A percentile compares a stretch with the other conserved stretches of the same genome.
Conservation (phyloP, 2,797 vertebrate genomes). For the Ceryle rudis region DNA sequence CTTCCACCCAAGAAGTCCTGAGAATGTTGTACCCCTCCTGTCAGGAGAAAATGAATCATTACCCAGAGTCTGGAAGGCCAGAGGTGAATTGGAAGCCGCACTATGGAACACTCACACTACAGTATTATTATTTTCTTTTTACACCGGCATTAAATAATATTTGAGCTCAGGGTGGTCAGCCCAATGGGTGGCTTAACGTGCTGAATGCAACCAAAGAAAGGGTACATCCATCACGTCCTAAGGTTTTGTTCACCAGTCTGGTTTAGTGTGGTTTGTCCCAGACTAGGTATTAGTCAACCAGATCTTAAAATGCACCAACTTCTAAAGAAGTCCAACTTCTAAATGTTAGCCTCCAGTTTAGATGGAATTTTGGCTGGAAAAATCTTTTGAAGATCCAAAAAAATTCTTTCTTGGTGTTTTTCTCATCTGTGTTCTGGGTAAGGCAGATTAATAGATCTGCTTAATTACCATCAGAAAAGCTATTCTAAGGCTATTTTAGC, state of each 20-base stretch:
- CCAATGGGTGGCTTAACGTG: constrained; percentile 45
- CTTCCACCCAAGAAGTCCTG: constrained; percentile 80
- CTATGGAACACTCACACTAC: constrained; percentile 72
- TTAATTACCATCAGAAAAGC: not conserved
- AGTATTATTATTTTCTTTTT: constrained; percentile 76
- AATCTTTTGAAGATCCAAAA: not conserved
- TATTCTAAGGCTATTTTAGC: not conserved
- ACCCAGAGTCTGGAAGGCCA: constrained; percentile 73
- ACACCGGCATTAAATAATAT: constrained; percentile 65
- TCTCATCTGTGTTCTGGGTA: not conserved
- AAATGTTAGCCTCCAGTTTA: not conserved
- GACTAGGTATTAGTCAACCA: not conserved
- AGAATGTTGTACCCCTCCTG: constrained; percentile 68
- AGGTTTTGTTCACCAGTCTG: not conserved
- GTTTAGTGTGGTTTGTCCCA: not conserved
- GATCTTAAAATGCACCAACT: not conserved
- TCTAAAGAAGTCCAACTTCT: not conserved
- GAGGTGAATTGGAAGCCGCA: constrained; percentile 65
- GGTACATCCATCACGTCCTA: constrained; percentile 37
- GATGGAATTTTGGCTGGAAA: constrained; percentile 5
- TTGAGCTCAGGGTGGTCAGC: constrained; percentile 54
- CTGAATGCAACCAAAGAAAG: constrained; percentile 50
- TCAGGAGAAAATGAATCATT: constrained; percentile 81
- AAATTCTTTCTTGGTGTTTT: constrained; percentile 19
- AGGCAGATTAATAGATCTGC: not conserved